Evolutionary conservation across 2,113 vertebrate species (phyloP).

Genomic region (Coptodon rendalli): DNA sequence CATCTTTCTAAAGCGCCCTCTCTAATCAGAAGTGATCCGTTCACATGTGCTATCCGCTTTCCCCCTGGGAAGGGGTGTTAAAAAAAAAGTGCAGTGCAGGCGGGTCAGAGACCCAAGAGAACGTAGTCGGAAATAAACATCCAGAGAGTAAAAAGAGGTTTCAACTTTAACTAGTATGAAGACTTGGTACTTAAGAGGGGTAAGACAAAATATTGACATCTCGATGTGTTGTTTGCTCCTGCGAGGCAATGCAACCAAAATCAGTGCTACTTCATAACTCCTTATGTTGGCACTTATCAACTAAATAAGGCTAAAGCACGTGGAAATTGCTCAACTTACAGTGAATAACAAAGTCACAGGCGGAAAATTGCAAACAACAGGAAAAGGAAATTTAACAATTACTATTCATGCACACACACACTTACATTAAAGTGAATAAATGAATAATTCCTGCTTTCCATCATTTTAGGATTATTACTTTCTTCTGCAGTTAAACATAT

Average conservation of each 20-base stretch:
- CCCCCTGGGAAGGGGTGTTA: slow-evolving; percentile 19
- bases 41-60: slow-evolving; percentile 48
- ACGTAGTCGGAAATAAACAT: slow-evolving; percentile 23
- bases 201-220: not conserved
- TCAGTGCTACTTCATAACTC: not conserved
- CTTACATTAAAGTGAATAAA: not conserved
- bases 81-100: not conserved
- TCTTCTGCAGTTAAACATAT: not conserved
- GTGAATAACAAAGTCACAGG: not conserved
- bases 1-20: slow-evolving; percentile 42
- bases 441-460: not conserved
- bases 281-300: not conserved
- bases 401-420: not conserved
- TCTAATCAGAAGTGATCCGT: slow-evolving; percentile 66
- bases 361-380: not conserved
- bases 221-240: not conserved
- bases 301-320: not conserved
- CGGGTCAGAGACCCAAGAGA: slow-evolving; percentile 13
- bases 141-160: not conserved
- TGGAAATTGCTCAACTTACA: not conserved
- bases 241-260: not conserved
- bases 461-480: not conserved
- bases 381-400: not conserved
- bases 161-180: not conserved
- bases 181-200: not conserved